phyloP scores from a whole-genome alignment of 2,797 vertebrate species.

The Schizopygopsis pylzovi region DNA sequence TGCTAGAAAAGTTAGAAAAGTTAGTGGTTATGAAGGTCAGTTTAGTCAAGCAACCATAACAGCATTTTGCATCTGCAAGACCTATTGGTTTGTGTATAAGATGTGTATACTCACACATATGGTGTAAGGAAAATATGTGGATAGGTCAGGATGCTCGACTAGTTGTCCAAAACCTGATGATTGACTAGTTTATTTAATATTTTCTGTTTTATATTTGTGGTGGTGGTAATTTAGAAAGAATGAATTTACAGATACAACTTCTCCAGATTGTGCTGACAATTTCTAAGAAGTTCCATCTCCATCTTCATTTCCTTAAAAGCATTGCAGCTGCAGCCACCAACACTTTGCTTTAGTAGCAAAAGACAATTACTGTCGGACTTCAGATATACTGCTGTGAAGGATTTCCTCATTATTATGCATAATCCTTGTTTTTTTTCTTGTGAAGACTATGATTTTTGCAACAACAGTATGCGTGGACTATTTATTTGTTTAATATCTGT shows the following conservation, averaged over 20 bases:
- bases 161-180: not conserved
- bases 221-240: not conserved
- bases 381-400: not conserved
- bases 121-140: not conserved
- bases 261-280: not conserved
- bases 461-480: not conserved
- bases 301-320: not conserved
- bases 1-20: not conserved
- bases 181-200: not conserved
- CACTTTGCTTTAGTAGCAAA: not conserved
- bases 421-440: slow-evolving; percentile 10
- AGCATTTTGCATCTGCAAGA: not conserved
- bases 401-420: not conserved
- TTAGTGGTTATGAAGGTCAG: slow-evolving; percentile 6
- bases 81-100: not conserved
- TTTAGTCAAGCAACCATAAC: not conserved
- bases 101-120: not conserved
- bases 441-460: not conserved
- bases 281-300: not conserved
- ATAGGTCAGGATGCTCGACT: not conserved
- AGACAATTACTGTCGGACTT: slow-evolving; percentile 10
- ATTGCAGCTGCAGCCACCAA: not conserved
- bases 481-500: slow-evolving; percentile 11
- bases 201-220: not conserved
- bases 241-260: not conserved